These are phyloP conservation scores for Acanthosoma haemorrhoidale DNA, from an alignment of 2,888 invertebrate species.

Conservation along the genomic window DNA sequence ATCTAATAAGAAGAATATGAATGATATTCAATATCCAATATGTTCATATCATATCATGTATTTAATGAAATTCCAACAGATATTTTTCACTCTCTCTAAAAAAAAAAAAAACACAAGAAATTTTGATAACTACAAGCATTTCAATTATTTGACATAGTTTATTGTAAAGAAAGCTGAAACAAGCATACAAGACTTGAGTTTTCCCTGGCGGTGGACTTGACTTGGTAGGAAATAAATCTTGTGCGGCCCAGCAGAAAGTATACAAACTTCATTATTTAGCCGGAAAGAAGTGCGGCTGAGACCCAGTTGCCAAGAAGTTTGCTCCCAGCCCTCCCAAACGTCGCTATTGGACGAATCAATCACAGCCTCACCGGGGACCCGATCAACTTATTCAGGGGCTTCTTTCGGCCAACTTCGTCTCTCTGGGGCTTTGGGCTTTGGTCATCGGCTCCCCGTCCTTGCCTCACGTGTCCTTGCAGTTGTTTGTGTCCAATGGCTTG, in stretches of 20 bases:
- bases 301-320: neutral
- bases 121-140: no score
- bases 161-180: no score
- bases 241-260: neutral
- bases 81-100: no score
- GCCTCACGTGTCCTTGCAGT: neutral
- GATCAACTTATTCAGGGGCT: constrained; percentile 3
- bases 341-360: neutral
- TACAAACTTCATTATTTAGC: constrained; percentile 10
- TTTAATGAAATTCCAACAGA: no score
- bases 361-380: neutral
- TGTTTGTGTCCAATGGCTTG: no score
- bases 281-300: no score
- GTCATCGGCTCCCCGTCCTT: neutral
- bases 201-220: neutral
- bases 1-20: no score
- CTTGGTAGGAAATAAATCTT: neutral
- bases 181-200: neutral
- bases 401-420: neutral
- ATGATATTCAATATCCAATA: no score
- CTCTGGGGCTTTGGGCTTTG: neutral
- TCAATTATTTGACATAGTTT: no score
- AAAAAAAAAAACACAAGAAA: no score
- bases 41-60: no score
- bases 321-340: no score